Percentiles rank a stretch among this genome's conserved stretches.
Evolutionary conservation across 2,888 invertebrate genomes (phyloP).

Genomic region (Altica lythri): DNA sequence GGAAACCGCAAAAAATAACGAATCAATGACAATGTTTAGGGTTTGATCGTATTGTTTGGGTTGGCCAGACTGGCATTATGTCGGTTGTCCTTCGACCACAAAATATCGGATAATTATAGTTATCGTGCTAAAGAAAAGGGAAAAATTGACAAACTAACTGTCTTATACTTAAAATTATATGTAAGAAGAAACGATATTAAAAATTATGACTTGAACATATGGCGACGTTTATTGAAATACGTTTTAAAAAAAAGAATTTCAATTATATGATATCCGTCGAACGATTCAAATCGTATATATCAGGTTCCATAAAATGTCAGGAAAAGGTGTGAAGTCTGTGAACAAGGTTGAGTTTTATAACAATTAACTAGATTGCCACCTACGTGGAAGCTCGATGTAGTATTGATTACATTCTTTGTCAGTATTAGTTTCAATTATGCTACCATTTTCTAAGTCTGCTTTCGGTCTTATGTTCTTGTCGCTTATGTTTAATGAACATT

Average conservation of each 20-base stretch:
- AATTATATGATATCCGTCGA: no score
- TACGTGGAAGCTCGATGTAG: conserved; percentile 28
- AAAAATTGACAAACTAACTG: no score
- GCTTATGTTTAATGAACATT: no score
- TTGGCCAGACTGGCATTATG: conserved; percentile 42
- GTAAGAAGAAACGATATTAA: no score
- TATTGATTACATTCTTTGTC: conserved; percentile 29
- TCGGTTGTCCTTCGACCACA: conserved; percentile 40
- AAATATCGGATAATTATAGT: conserved; percentile 46
- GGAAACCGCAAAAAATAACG: conserved; percentile 37
- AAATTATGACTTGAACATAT: no score
- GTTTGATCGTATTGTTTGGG: conserved; percentile 46
- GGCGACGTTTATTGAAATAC: no score
- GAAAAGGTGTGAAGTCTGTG: conserved; percentile 16
- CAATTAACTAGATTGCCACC: conserved; percentile 26
- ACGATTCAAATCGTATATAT: no score
- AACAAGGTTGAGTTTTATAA: conserved; percentile 18
- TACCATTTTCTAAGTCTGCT: conserved; percentile 14
- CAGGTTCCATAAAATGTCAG: conserved; percentile 8
- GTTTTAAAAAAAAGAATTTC: no score
- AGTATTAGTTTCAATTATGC: conserved; percentile 29
- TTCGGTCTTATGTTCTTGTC: not conserved
- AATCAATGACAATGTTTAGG: conserved; percentile 50
- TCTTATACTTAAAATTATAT: no score
- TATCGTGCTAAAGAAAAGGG: conserved; percentile 37